phyloP scores from a whole-genome alignment of 2,888 invertebrate genomes.

The Desoria tigrina region DNA sequence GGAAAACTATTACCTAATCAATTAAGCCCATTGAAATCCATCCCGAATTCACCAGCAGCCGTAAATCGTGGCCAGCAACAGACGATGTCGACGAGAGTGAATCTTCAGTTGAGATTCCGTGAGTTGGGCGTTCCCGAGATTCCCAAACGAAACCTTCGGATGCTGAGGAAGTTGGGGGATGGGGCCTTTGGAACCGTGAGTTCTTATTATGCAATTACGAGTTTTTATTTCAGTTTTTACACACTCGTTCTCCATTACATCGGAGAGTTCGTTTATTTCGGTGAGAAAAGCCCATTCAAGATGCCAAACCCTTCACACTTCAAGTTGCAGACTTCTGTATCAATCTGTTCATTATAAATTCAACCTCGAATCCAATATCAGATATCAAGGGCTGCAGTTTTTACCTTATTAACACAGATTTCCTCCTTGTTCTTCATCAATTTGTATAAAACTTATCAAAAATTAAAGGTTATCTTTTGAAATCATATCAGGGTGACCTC shows the following conservation, averaged over 20 bases:
- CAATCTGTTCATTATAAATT: too few relatives aligned
- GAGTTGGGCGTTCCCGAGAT: constrained; percentile 70
- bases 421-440: too few relatives aligned
- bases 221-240: constrained; percentile 34
- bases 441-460: too few relatives aligned
- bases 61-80: constrained; percentile 35
- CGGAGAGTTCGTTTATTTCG: constrained; percentile 27
- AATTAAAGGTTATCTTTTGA: too few relatives aligned
- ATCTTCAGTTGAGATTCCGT: constrained; percentile 49
- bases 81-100: constrained; percentile 7
- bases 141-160: constrained; percentile 77
- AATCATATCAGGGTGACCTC: too few relatives aligned
- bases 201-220: constrained; percentile 51
- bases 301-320: too few relatives aligned
- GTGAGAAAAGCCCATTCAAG: too few relatives aligned
- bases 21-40: constrained; percentile 51
- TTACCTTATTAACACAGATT: too few relatives aligned
- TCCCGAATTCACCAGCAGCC: constrained; percentile 50
- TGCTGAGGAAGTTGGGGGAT: constrained; percentile 84
- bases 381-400: too few relatives aligned
- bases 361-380: too few relatives aligned
- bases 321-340: too few relatives aligned
- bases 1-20: constrained; percentile 52
- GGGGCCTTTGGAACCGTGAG: constrained; percentile 85
- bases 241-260: constrained; percentile 21